Evolutionary conservation across 2,113 vertebrate genomes (phyloP).

Genomic region (Oreotrochilus melanogaster): DNA sequence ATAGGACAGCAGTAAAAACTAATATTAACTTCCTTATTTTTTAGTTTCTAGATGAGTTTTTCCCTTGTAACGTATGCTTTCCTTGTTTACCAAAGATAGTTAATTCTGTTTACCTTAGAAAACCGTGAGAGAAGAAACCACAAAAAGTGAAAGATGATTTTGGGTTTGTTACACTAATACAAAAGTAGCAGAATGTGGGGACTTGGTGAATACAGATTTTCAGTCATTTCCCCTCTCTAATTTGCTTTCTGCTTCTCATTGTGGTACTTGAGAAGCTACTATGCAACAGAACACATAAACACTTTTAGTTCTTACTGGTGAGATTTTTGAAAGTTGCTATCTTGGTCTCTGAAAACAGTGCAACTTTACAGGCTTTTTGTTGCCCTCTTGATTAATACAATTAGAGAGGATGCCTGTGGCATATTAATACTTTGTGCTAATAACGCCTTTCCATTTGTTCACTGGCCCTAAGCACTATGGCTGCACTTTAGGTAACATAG

Average conservation of each 20-base stretch:
- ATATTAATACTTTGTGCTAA: background rate
- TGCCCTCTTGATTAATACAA: background rate
- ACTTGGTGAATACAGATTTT: background rate
- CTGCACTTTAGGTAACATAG: background rate
- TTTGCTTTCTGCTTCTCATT: background rate
- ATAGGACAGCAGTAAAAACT: background rate
- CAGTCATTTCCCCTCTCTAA: background rate
- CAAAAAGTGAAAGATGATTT: background rate
- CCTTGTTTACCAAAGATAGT: background rate
- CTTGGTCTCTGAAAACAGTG: background rate
- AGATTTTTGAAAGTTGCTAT: background rate
- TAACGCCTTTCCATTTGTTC: background rate
- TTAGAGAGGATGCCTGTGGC: background rate
- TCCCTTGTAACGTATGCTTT: background rate
- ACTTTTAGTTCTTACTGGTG: background rate
- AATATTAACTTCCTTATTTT: background rate
- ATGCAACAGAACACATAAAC: background rate
- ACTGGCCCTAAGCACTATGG: background rate
- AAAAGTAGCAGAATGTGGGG: background rate
- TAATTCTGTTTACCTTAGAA: background rate
- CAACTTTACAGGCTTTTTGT: background rate
- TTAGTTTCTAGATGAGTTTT: background rate
- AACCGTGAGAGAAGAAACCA: background rate
- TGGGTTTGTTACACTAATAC: background rate
- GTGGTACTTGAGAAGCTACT: background rate